Evolutionary conservation across 2,113 vertebrate species (phyloP).

Genomic region (Cynopterus brachyotis): DNA sequence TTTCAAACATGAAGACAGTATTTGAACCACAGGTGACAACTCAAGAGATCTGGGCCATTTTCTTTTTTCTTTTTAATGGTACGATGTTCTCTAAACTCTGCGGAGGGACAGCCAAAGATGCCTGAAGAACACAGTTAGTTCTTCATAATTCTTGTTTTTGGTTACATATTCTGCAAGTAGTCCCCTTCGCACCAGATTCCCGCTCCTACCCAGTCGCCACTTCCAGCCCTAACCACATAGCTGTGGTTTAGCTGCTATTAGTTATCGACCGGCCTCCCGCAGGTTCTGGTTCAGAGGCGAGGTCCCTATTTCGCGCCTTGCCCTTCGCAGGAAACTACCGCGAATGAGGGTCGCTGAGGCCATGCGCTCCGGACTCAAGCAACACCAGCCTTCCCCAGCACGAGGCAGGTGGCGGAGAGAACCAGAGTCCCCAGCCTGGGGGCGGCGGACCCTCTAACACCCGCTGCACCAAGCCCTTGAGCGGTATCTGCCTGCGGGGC

Average conservation of each 20-base stretch:
- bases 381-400: not conserved
- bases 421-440: not conserved
- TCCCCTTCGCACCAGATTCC: not conserved
- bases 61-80: not conserved
- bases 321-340: not conserved
- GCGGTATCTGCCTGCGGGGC: accelerated
- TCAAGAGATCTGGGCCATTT: not conserved
- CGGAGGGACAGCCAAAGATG: not conserved
- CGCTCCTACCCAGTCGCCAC: not conserved
- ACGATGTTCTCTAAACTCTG: not conserved
- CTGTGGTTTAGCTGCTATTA: too few species aligned
- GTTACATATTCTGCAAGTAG: not conserved
- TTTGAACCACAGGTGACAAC: not conserved
- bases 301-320: not conserved
- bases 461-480: accelerated
- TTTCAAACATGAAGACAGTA: not conserved
- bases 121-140: not conserved
- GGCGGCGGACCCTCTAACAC: accelerated
- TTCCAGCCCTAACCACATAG: not conserved
- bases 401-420: not conserved
- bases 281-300: not conserved
- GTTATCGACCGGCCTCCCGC: not conserved
- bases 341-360: not conserved
- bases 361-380: not conserved
- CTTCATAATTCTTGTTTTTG: not conserved